Percentiles rank a stretch among this genome's conserved stretches.
phyloP scores from a whole-genome alignment of 1,140 invertebrate species.

The Ceratosolen solmsi region DNA sequence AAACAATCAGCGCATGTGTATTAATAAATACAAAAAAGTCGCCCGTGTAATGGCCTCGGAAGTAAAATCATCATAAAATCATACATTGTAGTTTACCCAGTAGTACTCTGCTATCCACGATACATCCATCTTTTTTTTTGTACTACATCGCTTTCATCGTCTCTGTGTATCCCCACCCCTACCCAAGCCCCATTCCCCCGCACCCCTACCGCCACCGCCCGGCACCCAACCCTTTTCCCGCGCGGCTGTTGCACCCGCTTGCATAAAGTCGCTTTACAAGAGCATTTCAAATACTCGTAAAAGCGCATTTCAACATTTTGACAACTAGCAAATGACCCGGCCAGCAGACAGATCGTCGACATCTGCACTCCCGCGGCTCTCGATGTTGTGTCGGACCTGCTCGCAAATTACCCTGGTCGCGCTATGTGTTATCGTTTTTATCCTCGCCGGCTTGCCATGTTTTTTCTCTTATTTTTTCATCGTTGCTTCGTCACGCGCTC shows the following conservation, averaged over 20 bases:
- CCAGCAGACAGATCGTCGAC: conserved; percentile 42
- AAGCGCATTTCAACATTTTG: conserved; percentile 51
- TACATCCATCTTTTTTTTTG: conserved; percentile 41
- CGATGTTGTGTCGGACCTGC: conserved; percentile 23
- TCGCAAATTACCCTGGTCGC: conserved; percentile 24
- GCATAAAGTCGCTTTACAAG: conserved; percentile 38
- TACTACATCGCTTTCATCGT: conserved; percentile 9
- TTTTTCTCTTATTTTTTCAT: conserved; percentile 1
- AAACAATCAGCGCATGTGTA: too few species aligned
- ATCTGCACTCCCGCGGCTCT: conserved; percentile 30
- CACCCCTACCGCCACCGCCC: background rate
- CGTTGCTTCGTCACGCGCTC: background rate
- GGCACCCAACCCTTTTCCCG: background rate
- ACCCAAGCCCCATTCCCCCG: too few species aligned
- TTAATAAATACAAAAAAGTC: too few species aligned
- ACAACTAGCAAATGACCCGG: conserved; percentile 47
- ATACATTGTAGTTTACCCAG: background rate
- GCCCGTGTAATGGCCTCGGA: background rate
- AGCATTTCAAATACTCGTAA: conserved; percentile 51
- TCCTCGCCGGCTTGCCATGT: background rate
- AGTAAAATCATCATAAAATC: background rate
- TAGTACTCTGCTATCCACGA: background rate
- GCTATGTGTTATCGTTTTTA: background rate
- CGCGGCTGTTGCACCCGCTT: conserved; percentile 21
- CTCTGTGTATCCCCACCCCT: background rate